Conservation (phyloP, 2,888 invertebrate genomes). For the Leptopilina syphax region DNA sequence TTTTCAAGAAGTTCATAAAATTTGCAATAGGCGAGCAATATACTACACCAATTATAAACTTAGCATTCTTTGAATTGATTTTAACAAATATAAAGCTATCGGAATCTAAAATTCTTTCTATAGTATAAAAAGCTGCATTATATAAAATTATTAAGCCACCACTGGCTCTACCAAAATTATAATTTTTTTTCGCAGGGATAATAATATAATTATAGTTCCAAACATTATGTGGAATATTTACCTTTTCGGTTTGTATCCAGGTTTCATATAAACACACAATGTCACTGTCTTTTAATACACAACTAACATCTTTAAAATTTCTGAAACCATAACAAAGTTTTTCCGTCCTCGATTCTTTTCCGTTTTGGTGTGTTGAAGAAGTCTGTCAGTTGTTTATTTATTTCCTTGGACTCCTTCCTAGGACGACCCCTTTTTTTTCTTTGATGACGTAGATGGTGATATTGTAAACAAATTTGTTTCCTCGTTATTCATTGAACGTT, state of each 20-base stretch:
- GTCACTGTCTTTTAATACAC: neutral
- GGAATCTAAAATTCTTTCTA: neutral
- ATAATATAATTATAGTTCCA: neutral
- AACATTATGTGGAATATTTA: neutral
- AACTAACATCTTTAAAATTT: too few species aligned
- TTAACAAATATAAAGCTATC: neutral
- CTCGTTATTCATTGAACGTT: too few species aligned
- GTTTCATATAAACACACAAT: neutral
- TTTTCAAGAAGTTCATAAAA: neutral
- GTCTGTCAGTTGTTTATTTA: too few species aligned
- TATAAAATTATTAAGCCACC: neutral
- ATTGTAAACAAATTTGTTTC: too few species aligned
- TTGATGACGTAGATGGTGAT: too few species aligned
- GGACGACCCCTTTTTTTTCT: too few species aligned
- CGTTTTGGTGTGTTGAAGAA: too few species aligned
- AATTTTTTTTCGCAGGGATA: neutral
- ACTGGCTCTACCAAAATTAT: slow-evolving; percentile 1
- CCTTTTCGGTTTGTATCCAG: neutral
- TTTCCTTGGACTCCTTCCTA: too few species aligned
- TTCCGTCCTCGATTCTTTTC: too few species aligned
- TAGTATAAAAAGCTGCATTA: neutral
- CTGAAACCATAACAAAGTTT: too few species aligned
- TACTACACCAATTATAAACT: neutral
- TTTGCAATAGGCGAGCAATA: neutral
- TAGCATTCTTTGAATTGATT: neutral